Evolutionary conservation across 2,888 invertebrate species (phyloP).

Genomic region (Nephrotoma appendiculata): DNA sequence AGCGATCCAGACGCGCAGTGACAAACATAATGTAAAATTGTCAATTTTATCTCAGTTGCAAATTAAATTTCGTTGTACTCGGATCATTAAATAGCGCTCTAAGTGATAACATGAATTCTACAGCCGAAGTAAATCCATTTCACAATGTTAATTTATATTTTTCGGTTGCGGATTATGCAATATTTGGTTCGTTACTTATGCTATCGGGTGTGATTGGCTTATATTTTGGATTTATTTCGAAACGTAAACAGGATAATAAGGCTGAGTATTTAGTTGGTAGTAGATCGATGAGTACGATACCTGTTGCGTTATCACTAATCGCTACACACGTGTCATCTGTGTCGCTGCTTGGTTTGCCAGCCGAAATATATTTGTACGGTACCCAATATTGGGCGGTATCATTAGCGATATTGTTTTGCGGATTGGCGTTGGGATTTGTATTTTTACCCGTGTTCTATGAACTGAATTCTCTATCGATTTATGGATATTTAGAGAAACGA

Average conservation of each 20-base stretch:
- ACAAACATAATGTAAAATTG: neutral
- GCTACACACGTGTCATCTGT: slow-evolving; percentile 4
- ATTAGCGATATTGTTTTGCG: slow-evolving; percentile 7
- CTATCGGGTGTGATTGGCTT: neutral
- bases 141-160: neutral
- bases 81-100: neutral
- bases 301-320: neutral
- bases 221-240: slow-evolving; percentile 2
- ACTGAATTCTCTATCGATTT: slow-evolving; percentile 52
- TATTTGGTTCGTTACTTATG: neutral
- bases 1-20: neutral
- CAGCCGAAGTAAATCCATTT: neutral
- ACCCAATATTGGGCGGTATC: slow-evolving; percentile 27
- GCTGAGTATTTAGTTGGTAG: neutral
- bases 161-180: neutral
- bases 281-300: neutral
- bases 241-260: neutral
- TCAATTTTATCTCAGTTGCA: neutral
- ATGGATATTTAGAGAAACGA: slow-evolving; percentile 50
- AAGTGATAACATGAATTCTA: neutral
- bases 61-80: neutral
- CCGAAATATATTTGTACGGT: slow-evolving; percentile 37
- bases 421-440: slow-evolving; percentile 16
- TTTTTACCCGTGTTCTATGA: slow-evolving; percentile 54
- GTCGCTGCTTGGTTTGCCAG: slow-evolving; percentile 25